These are phyloP conservation scores for Lytechinus pictus DNA, from an alignment of 35 echinoderm and acorn worm genomes.

Conservation along the genomic window DNA sequence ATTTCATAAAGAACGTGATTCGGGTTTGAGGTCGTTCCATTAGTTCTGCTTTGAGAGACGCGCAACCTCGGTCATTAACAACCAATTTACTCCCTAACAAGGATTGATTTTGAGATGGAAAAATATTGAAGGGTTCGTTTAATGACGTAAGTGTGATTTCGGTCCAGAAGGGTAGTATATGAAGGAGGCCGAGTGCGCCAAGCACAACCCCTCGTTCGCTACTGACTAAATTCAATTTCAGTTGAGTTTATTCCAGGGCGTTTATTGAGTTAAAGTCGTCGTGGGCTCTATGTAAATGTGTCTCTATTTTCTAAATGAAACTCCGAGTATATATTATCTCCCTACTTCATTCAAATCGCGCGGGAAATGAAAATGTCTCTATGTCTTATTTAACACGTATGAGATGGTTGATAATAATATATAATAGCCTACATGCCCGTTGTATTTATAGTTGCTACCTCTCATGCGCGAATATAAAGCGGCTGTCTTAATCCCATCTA, in stretches of 20 bases:
- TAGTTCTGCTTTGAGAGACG: neutral
- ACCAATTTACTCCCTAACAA: neutral
- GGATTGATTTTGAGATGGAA: neutral
- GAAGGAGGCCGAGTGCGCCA: neutral
- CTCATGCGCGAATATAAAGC: neutral
- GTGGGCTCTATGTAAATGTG: neutral
- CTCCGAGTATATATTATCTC: neutral
- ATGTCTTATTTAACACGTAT: neutral
- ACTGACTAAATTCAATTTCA: neutral
- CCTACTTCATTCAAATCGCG: neutral
- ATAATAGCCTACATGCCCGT: neutral
- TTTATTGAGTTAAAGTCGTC: neutral
- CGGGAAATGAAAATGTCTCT: neutral
- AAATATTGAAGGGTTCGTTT: neutral
- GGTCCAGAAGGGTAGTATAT: neutral
- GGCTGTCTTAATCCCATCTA: neutral
- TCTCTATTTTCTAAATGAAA: neutral
- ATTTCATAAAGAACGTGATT: neutral
- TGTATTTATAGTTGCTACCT: neutral
- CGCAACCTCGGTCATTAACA: neutral
- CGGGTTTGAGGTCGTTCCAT: neutral
- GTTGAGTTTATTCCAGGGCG: neutral
- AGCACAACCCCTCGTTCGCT: neutral
- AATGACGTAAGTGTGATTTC: conserved; percentile 3
- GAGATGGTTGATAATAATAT: neutral